Percentiles rank a stretch among this genome's conserved stretches.
Evolutionary conservation across 2,888 invertebrate genomes (phyloP).

Genomic region (Cephus nigrinus): DNA sequence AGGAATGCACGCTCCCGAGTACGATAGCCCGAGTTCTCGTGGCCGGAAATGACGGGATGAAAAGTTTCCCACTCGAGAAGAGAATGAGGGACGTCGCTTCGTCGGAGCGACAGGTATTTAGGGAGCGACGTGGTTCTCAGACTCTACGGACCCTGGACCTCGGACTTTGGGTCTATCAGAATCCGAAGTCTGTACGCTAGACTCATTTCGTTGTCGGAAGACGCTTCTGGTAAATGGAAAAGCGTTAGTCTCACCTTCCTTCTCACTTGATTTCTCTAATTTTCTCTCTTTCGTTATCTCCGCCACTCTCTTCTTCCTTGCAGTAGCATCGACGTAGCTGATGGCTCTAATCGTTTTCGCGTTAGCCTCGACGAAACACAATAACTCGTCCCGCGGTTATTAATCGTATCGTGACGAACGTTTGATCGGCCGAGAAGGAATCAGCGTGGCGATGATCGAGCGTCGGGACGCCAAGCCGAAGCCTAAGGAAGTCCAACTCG

Average conservation of each 20-base stretch:
- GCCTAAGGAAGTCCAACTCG: neutral
- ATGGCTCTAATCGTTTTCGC: conserved; percentile 48
- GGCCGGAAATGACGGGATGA: neutral
- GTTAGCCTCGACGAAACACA: conserved; percentile 38
- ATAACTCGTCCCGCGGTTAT: conserved; percentile 39
- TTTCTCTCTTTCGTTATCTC: neutral
- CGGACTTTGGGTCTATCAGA: neutral
- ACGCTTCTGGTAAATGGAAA: neutral
- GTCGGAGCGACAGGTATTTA: neutral
- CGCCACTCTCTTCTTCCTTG: conserved; percentile 11
- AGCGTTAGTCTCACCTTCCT: neutral
- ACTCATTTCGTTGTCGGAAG: neutral
- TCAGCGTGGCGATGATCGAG: conserved; percentile 32
- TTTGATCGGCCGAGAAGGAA: conserved; percentile 31
- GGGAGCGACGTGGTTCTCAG: neutral
- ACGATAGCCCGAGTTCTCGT: neutral
- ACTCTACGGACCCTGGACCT: neutral
- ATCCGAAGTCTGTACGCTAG: neutral
- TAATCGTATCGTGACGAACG: conserved; percentile 51
- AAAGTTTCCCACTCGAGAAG: neutral
- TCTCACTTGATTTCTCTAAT: neutral
- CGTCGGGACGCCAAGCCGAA: conserved; percentile 7
- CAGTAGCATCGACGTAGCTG: neutral
- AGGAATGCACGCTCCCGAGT: neutral
- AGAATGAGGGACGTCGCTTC: neutral